Base-by-base conservation (phyloP, 2,888 invertebrate genomes). In the Aphidius colemani region DNA sequence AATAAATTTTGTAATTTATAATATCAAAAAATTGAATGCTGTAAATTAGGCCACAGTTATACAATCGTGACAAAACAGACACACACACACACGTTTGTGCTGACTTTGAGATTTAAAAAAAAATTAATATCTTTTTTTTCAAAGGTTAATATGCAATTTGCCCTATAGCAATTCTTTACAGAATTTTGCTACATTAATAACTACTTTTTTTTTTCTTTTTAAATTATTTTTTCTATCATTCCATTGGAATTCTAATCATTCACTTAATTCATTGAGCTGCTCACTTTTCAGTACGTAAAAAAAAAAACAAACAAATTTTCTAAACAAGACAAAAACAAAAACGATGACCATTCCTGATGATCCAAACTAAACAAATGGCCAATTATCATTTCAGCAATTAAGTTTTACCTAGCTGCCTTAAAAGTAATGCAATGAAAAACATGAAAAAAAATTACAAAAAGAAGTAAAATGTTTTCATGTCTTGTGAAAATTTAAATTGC, bases 381-480 rank as follows among this genome's bases (percentile, higher is more conserved):
- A 74, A 71, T 75, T 76, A 1, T 18, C 74, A 71, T 74, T 77
- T 77, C 75, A 75, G 72, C 71, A 72, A 69, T 67, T 5, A 30
- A 30, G 30, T 30, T 30, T 18, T 18, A 18, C 18, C 18, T 18
- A 18, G 18, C 18, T 30, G 30, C 30, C 30, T 30, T 18, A 18
- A 18, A 18, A 18, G 13, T 18, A 18, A 18, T 18, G 13, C 13
- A 18, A 18, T 18, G 2, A 18, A 18, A 30, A 30, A 30, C 30
- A 30, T 30, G 30, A 30, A 69, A 53, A 18, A 18, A 1, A 18
- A 18, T 18, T 18, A 18, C 1, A 18, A 18, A 69, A 70, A 70
- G 5, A 71, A 66, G 66, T 63, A 70, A 70, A 62, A 69, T 66
- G 70, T 64, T 66, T 68, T 70, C 68, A 66, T 66, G 63, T 64